Evolutionary conservation across 2,113 vertebrate genomes (phyloP).

Genomic region (Amphilophus citrinellus): DNA sequence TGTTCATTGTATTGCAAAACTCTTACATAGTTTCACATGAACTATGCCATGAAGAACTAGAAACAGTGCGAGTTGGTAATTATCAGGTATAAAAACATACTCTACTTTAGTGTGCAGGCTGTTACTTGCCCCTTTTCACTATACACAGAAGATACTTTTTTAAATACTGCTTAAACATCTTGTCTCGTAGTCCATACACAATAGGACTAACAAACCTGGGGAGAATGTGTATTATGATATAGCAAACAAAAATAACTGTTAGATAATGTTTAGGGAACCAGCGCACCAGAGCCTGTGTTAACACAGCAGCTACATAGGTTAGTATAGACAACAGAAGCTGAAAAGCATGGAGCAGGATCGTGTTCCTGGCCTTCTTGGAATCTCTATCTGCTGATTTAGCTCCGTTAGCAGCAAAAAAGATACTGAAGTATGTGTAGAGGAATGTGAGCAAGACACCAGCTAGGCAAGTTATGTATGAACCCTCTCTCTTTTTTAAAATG

Average conservation of each 20-base stretch:
- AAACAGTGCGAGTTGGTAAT: too few species aligned
- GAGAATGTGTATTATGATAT: conserved; percentile 65
- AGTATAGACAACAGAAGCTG: conserved; percentile 61
- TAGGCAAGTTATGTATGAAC: conserved; percentile 43
- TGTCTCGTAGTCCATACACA: conserved; percentile 75
- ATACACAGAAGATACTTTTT: conserved; percentile 48
- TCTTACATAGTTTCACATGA: too few species aligned
- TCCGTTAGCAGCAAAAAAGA: conserved; percentile 52
- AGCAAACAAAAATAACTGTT: neutral
- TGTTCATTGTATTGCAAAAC: too few species aligned
- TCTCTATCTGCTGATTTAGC: conserved; percentile 37
- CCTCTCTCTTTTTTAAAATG: conserved; percentile 50
- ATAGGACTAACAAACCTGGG: conserved; percentile 76
- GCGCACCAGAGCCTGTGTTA: neutral
- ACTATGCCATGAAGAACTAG: too few species aligned
- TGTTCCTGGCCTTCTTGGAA: conserved; percentile 48
- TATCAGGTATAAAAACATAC: too few species aligned
- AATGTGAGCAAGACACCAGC: conserved; percentile 59
- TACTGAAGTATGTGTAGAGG: conserved; percentile 60
- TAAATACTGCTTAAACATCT: conserved; percentile 63
- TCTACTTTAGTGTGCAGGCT: neutral
- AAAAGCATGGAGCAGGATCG: conserved; percentile 51
- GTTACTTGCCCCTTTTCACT: neutral
- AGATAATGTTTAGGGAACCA: conserved; percentile 19
- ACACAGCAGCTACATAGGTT: conserved; percentile 30